Conservation (phyloP, 2,888 invertebrate species). For the Tetrapedia diversipes region DNA sequence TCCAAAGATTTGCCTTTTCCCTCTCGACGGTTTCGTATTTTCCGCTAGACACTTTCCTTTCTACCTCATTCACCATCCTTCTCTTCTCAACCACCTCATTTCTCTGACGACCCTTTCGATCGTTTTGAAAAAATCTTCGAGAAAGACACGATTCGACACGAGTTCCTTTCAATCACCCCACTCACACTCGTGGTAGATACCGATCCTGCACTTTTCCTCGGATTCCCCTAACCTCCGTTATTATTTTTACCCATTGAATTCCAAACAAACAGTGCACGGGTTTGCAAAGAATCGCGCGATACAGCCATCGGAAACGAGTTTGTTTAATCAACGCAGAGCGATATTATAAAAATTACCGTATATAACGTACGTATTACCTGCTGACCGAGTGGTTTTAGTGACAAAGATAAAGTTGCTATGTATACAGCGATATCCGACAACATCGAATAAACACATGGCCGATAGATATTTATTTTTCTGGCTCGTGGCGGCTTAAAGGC, state of each 20-base stretch:
- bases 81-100: not conserved
- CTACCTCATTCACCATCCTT: constrained; percentile 4
- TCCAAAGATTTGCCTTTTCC: constrained; percentile 61
- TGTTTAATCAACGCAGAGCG: constrained; percentile 2
- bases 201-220: constrained; percentile 10
- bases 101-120: constrained; percentile 36
- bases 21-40: constrained; percentile 65
- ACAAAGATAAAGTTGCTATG: constrained; percentile 71
- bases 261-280: too few species aligned
- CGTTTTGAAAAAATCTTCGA: constrained; percentile 47
- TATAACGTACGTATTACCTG: too few species aligned
- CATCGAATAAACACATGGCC: constrained; percentile 64
- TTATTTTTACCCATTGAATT: constrained; percentile 25
- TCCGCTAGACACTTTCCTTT: constrained; percentile 46
- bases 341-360: constrained; percentile 15
- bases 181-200: too few species aligned
- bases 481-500: constrained; percentile 58
- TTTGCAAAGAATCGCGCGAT: too few species aligned
- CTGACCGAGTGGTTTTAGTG: constrained; percentile 42
- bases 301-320: not conserved
- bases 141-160: constrained; percentile 53
- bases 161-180: constrained; percentile 43
- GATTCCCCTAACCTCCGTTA: not conserved
- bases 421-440: constrained; percentile 71
- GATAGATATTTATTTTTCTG: constrained; percentile 68